Evolutionary conservation across 2,888 invertebrate genomes (phyloP).

Genomic region (Neoascia interrupta): DNA sequence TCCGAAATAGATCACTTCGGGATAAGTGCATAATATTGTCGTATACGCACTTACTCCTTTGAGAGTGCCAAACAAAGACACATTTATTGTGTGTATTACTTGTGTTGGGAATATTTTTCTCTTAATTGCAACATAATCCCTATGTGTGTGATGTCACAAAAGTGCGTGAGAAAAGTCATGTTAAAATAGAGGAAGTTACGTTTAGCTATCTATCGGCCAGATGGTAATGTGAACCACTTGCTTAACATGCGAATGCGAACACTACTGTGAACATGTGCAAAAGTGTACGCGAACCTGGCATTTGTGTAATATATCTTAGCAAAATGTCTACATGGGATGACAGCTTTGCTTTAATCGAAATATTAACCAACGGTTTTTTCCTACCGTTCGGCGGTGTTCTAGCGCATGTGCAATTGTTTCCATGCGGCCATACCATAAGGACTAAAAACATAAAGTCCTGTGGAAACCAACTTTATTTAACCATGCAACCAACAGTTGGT

Average conservation of each 20-base stretch:
- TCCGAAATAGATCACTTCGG: conserved; percentile 55
- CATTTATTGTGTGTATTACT: conserved; percentile 39
- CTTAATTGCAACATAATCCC: conserved; percentile 55
- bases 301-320: not conserved
- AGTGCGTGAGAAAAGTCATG: conserved; percentile 55
- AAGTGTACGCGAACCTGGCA: too few relatives aligned
- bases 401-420: too few relatives aligned
- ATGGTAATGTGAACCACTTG: conserved; percentile 14
- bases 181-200: conserved; percentile 11
- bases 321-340: not conserved
- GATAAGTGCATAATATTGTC: conserved; percentile 44
- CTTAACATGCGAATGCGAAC: too few relatives aligned
- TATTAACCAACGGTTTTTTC: too few relatives aligned
- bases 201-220: conserved; percentile 20
- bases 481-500: too few relatives aligned
- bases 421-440: too few relatives aligned
- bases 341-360: too few relatives aligned
- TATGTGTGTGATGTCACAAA: conserved; percentile 30
- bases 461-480: too few relatives aligned
- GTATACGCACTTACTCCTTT: conserved; percentile 22
- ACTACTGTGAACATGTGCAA: too few relatives aligned
- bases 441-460: too few relatives aligned
- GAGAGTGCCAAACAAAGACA: conserved; percentile 10
- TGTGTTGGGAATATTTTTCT: too few relatives aligned
- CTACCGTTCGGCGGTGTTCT: too few relatives aligned